phyloP scores from a whole-genome alignment of 2,113 vertebrate species.

The Oostethus manadensis region DNA sequence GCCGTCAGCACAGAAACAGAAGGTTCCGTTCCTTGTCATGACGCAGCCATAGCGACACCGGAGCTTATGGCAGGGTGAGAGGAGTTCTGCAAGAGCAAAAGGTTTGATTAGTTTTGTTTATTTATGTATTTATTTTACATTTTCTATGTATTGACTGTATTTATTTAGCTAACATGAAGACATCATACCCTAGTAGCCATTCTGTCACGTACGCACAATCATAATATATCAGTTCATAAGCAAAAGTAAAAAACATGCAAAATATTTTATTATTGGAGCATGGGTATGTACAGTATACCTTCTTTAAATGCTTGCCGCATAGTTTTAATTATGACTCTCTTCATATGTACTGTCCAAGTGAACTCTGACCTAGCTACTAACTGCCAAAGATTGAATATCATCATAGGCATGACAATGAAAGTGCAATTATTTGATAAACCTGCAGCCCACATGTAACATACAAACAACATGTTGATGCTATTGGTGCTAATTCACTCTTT shows the following conservation, averaged over 20 bases:
- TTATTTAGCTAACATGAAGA: too few species aligned
- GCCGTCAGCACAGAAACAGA: constrained; percentile 88
- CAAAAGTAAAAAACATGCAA: background rate
- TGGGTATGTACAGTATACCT: background rate
- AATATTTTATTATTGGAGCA: background rate
- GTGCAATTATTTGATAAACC: constrained; percentile 12
- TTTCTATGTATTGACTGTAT: too few species aligned
- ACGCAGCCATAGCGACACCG: constrained; percentile 88
- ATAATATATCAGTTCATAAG: too few species aligned
- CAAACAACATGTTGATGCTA: constrained; percentile 24
- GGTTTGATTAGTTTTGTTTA: background rate
- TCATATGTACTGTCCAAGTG: background rate
- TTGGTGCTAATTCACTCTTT: constrained; percentile 6
- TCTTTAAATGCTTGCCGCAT: background rate
- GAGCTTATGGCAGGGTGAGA: constrained; percentile 84
- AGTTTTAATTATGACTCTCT: background rate
- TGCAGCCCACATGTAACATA: constrained; percentile 6
- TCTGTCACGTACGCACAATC: too few species aligned
- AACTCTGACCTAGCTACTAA: background rate
- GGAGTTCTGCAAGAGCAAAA: constrained; percentile 74
- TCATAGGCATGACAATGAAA: constrained; percentile 1
- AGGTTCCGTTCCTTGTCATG: constrained; percentile 81
- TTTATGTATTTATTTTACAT: too few species aligned
- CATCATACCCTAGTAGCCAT: too few species aligned
- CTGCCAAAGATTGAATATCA: background rate